These are phyloP conservation scores for Neoarius graeffei DNA, from an alignment of 2,113 vertebrate species.

Conservation along the genomic window DNA sequence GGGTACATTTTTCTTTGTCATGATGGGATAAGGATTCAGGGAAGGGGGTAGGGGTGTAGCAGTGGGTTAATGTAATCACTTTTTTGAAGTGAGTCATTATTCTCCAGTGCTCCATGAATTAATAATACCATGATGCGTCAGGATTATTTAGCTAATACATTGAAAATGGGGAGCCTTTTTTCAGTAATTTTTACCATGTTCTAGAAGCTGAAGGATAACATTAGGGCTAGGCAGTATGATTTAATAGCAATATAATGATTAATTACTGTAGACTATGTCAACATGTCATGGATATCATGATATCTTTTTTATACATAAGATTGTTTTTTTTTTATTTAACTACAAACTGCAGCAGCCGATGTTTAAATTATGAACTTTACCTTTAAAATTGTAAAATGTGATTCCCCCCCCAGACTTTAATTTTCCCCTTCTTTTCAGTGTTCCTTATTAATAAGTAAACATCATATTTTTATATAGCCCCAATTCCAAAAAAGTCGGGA, in stretches of 20 bases:
- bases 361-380: no score
- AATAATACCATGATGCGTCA: background rate
- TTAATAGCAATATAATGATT: background rate
- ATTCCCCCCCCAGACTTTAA: no score
- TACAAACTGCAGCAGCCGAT: no score
- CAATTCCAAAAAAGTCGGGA: no score
- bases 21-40: background rate
- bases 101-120: background rate
- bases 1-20: slow-evolving; percentile 21
- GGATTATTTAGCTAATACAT: background rate
- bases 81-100: slow-evolving; percentile 17
- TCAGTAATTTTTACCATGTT: background rate
- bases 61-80: slow-evolving; percentile 4
- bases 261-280: background rate
- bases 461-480: no score
- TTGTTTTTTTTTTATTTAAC: background rate
- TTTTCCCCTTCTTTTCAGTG: no score
- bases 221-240: background rate
- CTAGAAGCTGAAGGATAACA: background rate
- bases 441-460: no score
- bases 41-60: background rate
- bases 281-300: background rate
- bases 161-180: background rate
- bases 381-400: background rate
- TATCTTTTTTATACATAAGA: background rate